A percentile compares a stretch with the other conserved stretches of the same genome.
These are phyloP conservation scores for Cygnus olor DNA, from an alignment of 2,797 vertebrate species.

Conservation along the genomic window DNA sequence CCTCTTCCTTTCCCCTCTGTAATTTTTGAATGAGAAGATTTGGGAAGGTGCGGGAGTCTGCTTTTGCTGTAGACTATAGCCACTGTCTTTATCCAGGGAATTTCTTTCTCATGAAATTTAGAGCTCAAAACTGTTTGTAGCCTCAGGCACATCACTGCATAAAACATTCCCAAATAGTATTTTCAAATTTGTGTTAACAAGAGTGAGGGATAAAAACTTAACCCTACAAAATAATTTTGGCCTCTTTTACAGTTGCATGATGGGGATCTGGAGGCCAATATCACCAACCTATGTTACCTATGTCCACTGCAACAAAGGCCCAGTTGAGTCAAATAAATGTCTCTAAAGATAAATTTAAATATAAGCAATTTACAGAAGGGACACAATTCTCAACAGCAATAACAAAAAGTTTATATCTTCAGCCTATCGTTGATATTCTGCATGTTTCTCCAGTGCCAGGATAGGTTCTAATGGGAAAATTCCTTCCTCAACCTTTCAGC, in stretches of 20 bases:
- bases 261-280: background rate
- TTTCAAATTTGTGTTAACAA: background rate
- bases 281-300: background rate
- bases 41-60: background rate
- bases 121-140: background rate
- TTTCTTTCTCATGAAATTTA: background rate
- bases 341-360: background rate
- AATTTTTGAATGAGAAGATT: background rate
- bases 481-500: background rate
- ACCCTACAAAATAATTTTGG: background rate
- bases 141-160: background rate
- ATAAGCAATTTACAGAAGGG: background rate
- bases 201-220: background rate
- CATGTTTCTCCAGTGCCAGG: background rate
- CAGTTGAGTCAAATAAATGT: background rate
- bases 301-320: background rate
- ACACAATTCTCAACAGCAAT: background rate
- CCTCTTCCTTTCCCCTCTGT: background rate
- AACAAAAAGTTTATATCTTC: background rate
- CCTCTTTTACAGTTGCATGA: background rate
- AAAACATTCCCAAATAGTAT: background rate
- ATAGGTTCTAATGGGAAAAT: background rate
- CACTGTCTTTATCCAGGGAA: background rate
- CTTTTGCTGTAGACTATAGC: background rate
- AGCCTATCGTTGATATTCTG: background rate